These are phyloP conservation scores for Scaptomyza flava DNA, from an alignment of 2,888 invertebrate genomes.

Conservation along the genomic window DNA sequence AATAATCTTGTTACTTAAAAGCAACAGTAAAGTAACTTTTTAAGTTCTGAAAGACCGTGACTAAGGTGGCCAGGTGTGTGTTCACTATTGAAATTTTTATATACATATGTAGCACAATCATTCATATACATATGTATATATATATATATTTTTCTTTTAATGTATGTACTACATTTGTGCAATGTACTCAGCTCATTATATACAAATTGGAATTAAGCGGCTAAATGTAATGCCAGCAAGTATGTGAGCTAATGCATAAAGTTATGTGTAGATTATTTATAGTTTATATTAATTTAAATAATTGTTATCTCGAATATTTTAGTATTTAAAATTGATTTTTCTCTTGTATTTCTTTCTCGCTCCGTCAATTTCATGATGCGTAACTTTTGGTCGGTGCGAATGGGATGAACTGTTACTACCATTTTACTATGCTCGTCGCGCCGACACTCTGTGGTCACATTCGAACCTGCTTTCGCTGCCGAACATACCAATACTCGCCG, in stretches of 20 bases:
- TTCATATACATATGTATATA: conserved; percentile 8
- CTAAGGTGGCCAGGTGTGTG: conserved; percentile 40
- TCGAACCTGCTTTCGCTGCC: conserved; percentile 53
- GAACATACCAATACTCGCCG: conserved; percentile 39
- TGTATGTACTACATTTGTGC: neutral
- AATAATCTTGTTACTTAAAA: neutral
- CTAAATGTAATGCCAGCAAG: conserved; percentile 9
- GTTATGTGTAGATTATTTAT: conserved; percentile 2
- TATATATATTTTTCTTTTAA: neutral
- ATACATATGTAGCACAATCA: conserved; percentile 19
- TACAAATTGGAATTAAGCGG: neutral
- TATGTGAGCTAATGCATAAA: conserved; percentile 3
- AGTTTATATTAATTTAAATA: conserved; percentile 27
- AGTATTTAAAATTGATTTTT: conserved; percentile 73
- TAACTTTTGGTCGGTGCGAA: conserved; percentile 57
- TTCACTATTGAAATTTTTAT: conserved; percentile 19
- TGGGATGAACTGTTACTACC: conserved; percentile 56
- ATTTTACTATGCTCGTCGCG: conserved; percentile 55
- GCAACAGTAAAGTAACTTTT: conserved; percentile 4
- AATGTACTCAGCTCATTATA: neutral
- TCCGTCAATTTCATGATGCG: conserved; percentile 41
- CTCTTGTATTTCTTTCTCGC: conserved; percentile 59
- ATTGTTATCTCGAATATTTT: conserved; percentile 32
- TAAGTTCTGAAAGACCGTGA: conserved; percentile 17
- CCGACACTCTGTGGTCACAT: conserved; percentile 42